Conservation (phyloP, 2,797 vertebrate species). For the Morus bassanus region DNA sequence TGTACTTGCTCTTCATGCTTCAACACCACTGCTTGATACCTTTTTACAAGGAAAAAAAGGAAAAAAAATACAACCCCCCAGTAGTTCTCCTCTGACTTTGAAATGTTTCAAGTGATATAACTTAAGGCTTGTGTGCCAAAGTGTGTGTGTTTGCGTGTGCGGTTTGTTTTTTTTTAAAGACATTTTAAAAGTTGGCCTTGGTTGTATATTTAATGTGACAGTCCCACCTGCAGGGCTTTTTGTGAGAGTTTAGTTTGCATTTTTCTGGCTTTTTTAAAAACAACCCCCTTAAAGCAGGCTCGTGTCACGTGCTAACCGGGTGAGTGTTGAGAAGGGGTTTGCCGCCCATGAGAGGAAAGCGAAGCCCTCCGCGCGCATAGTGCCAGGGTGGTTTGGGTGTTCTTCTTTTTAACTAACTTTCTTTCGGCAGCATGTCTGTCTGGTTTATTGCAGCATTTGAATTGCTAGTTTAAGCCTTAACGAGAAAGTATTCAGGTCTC, state of each 20-base stretch:
- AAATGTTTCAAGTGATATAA: conserved; percentile 27
- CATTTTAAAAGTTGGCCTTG: conserved; percentile 45
- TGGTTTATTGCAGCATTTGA: conserved; percentile 30
- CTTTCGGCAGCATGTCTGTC: background rate
- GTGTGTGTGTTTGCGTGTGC: background rate
- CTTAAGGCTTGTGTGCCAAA: conserved; percentile 76
- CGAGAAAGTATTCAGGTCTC: background rate
- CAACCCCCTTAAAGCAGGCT: background rate
- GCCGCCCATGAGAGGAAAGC: background rate
- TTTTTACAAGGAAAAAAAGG: background rate
- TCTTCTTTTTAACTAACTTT: conserved; percentile 1
- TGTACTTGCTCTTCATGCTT: conserved; percentile 48
- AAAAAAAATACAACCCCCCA: background rate
- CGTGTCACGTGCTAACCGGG: background rate
- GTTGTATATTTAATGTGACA: conserved; percentile 18
- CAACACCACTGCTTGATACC: conserved; percentile 31
- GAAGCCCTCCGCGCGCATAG: background rate
- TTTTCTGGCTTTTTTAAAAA: conserved; percentile 23
- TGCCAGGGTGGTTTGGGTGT: background rate
- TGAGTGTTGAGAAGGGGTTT: background rate
- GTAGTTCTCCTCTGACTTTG: conserved; percentile 24
- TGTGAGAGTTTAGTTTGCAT: background rate
- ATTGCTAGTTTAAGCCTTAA: conserved; percentile 45
- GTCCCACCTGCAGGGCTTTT: background rate
- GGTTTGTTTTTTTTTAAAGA: background rate